Percentiles rank a stretch among this genome's conserved stretches.
Evolutionary conservation across 2,888 invertebrate genomes (phyloP).

Genomic region (Rhodophaea formosa): DNA sequence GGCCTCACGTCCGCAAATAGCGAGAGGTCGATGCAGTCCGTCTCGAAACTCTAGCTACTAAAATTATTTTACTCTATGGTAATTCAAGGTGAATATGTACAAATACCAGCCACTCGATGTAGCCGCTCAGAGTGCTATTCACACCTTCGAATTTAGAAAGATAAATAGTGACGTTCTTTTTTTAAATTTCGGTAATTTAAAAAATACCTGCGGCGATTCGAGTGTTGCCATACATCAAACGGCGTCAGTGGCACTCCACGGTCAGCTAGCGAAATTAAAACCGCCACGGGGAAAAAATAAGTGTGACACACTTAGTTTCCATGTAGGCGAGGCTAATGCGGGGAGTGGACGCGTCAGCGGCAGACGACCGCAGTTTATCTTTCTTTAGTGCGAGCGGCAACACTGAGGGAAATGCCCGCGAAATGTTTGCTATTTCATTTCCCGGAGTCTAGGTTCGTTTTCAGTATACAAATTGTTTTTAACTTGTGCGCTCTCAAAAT

Average conservation of each 20-base stretch:
- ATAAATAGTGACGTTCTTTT: not conserved
- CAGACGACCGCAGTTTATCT: conserved; percentile 75
- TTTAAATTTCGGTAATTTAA: conserved; percentile 27
- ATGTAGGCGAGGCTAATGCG: conserved; percentile 73
- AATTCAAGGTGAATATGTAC: conserved; percentile 48
- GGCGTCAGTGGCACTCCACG: conserved; percentile 55
- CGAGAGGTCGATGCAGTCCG: conserved; percentile 72
- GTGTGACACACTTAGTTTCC: conserved; percentile 73
- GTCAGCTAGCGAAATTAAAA: conserved; percentile 76
- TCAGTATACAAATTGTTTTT: conserved; percentile 15
- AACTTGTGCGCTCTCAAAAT: not conserved
- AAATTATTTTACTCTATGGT: conserved; percentile 58
- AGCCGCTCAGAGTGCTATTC: conserved; percentile 34
- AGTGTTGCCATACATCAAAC: conserved; percentile 71
- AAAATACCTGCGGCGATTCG: conserved; percentile 44
- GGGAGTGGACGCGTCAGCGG: conserved; percentile 73
- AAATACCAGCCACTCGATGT: conserved; percentile 45
- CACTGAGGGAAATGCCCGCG: conserved; percentile 60
- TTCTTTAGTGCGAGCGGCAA: conserved; percentile 68
- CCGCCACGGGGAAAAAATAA: conserved; percentile 73
- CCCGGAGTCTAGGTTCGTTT: conserved; percentile 38
- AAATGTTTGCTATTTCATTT: conserved; percentile 72
- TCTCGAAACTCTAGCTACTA: conserved; percentile 43
- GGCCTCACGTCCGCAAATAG: conserved; percentile 80
- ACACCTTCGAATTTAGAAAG: conserved; percentile 33